These are phyloP conservation scores for Sericinus montela DNA, from an alignment of 2,888 invertebrate genomes.

Conservation along the genomic window DNA sequence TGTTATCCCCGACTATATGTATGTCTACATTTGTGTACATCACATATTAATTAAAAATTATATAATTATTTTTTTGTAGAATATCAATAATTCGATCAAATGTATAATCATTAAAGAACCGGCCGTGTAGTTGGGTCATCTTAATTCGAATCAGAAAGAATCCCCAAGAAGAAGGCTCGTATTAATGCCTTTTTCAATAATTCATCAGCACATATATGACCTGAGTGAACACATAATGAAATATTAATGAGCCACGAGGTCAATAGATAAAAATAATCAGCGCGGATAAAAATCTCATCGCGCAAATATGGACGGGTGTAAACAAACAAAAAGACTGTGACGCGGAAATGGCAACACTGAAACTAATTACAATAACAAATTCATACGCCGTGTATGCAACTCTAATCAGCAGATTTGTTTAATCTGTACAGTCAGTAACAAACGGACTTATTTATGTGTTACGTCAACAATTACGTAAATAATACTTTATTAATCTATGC, in stretches of 20 bases:
- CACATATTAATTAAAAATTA: no score
- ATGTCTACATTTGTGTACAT: no score
- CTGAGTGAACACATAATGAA: conserved; percentile 3
- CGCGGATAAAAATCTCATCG: conserved; percentile 4
- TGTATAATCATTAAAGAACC: no score
- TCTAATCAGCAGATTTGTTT: conserved; percentile 17
- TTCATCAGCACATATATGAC: no score
- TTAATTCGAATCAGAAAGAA: no score
- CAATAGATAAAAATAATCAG: conserved; percentile 5
- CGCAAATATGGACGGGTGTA: conserved; percentile 1
- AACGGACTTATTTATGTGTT: conserved; percentile 13
- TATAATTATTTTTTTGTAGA: no score
- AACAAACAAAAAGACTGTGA: conserved; percentile 11
- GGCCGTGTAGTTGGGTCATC: no score
- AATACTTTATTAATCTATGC: conserved; percentile 20
- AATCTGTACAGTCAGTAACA: conserved; percentile 8
- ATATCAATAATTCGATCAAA: no score
- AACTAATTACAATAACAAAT: conserved; percentile 16
- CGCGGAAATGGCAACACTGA: conserved; percentile 14
- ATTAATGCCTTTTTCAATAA: no score
- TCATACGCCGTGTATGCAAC: conserved; percentile 12
- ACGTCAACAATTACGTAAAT: conserved; percentile 24
- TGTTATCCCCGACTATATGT: no score
- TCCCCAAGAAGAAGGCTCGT: no score
- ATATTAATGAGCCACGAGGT: conserved; percentile 3